Evolutionary conservation across 2,113 vertebrate genomes (phyloP).

Genomic region (Gobius niger): DNA sequence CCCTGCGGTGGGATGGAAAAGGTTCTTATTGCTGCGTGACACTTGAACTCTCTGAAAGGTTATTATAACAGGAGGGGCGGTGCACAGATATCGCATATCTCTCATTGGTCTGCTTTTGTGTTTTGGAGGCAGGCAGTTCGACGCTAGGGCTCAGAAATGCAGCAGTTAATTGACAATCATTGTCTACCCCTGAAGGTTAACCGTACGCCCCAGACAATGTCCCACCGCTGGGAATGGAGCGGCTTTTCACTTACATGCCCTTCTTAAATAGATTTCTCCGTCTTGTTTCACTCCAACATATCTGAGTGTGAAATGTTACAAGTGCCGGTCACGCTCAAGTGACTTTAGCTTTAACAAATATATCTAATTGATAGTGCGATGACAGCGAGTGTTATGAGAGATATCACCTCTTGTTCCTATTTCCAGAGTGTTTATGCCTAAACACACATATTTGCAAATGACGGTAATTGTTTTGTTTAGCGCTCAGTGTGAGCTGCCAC

Average conservation of each 20-base stretch:
- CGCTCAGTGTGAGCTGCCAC: constrained; percentile 78
- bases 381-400: constrained; percentile 47
- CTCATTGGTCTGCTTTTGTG: constrained; percentile 60
- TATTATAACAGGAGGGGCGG: constrained; percentile 75
- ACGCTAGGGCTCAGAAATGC: constrained; percentile 66
- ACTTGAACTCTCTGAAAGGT: constrained; percentile 80
- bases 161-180: constrained; percentile 78
- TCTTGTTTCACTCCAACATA: constrained; percentile 46
- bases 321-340: constrained; percentile 44
- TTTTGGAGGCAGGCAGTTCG: constrained; percentile 59
- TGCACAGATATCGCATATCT: constrained; percentile 67
- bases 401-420: constrained; percentile 56
- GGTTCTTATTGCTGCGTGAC: constrained; percentile 76
- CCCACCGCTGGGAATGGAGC: constrained; percentile 63
- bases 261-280: constrained; percentile 69
- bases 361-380: constrained; percentile 58
- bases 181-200: constrained; percentile 76
- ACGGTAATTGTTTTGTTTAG: constrained; percentile 81
- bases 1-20: constrained; percentile 70
- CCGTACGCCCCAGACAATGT: constrained; percentile 68
- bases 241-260: constrained; percentile 72
- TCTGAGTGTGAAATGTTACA: constrained; percentile 32
- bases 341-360: constrained; percentile 38
- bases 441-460: constrained; percentile 76
- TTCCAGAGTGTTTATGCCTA: constrained; percentile 72